Conservation (phyloP, 2,888 invertebrate species). For the Tachystola acroxantha region DNA sequence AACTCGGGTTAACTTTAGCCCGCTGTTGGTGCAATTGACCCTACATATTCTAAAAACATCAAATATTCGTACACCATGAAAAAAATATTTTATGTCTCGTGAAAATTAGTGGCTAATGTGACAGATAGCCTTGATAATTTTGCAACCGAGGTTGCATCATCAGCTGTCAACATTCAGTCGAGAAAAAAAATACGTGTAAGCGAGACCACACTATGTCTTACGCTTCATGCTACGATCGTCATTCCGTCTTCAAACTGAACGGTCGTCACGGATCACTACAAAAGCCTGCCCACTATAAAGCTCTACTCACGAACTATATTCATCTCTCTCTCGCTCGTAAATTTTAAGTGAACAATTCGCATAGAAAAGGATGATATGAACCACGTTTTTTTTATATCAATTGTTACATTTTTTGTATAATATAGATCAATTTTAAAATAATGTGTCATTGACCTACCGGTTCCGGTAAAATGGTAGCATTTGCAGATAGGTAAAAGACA, state of each 20-base stretch:
- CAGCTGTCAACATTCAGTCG: conserved; percentile 40
- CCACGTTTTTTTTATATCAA: conserved; percentile 44
- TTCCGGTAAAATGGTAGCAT: conserved; percentile 35
- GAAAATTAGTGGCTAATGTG: conserved; percentile 34
- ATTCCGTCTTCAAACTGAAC: conserved; percentile 64
- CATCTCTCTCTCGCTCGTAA: conserved; percentile 39
- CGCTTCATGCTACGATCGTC: conserved; percentile 36
- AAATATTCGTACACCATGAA: no score
- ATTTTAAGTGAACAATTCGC: conserved; percentile 12
- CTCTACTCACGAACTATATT: conserved; percentile 28
- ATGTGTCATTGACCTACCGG: conserved; percentile 62
- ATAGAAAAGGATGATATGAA: conserved; percentile 34
- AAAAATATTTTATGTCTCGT: conserved; percentile 20
- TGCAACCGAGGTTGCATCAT: conserved; percentile 43
- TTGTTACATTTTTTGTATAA: conserved; percentile 64
- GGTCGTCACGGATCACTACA: conserved; percentile 63
- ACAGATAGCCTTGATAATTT: conserved; percentile 45
- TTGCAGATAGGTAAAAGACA: conserved; percentile 10
- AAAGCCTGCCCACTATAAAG: conserved; percentile 63
- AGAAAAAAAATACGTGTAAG: conserved; percentile 45
- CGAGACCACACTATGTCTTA: conserved; percentile 41
- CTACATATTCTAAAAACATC: no score
- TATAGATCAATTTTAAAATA: conserved; percentile 71
- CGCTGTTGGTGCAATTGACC: no score
- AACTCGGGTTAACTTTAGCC: no score